Evolutionary conservation across 2,888 invertebrate genomes (phyloP).

Genomic region (Microplitis deprimator): DNA sequence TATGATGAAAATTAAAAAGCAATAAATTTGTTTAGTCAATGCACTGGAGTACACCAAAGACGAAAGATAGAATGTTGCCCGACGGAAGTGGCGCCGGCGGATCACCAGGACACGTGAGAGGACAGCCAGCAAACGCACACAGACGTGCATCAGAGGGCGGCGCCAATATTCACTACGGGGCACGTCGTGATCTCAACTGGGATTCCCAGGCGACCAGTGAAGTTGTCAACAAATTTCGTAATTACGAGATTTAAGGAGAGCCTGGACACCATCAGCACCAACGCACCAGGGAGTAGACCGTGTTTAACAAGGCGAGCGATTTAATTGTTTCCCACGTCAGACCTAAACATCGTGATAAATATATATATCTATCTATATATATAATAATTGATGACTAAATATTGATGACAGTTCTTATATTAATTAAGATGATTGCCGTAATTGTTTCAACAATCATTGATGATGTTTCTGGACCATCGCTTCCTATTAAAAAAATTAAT

Average conservation of each 20-base stretch:
- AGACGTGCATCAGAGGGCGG: constrained; percentile 90
- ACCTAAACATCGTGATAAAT: constrained; percentile 14
- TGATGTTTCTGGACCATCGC: background rate
- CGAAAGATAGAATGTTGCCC: constrained; percentile 89
- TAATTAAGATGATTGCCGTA: background rate
- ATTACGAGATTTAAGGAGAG: constrained; percentile 87
- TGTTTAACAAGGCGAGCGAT: background rate
- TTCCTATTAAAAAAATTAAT: background rate
- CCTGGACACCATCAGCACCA: background rate
- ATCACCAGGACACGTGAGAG: constrained; percentile 75
- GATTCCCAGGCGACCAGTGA: constrained; percentile 84
- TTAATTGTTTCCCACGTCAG: constrained; percentile 7
- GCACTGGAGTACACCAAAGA: constrained; percentile 93
- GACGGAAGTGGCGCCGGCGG: constrained; percentile 72
- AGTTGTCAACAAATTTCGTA: constrained; percentile 89
- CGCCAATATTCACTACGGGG: constrained; percentile 80
- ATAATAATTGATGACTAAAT: constrained; percentile 1
- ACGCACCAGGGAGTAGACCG: background rate
- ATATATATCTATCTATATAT: background rate
- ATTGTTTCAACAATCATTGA: background rate
- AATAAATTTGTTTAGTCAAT: constrained; percentile 78
- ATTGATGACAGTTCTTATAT: background rate
- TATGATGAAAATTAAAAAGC: background rate
- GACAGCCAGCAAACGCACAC: constrained; percentile 74
- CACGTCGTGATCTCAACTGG: constrained; percentile 75